Evolutionary conservation across 2,888 invertebrate genomes (phyloP), one percentile per base, ranked within the genome.

Genomic region (Trachelus tabidus): DNA sequence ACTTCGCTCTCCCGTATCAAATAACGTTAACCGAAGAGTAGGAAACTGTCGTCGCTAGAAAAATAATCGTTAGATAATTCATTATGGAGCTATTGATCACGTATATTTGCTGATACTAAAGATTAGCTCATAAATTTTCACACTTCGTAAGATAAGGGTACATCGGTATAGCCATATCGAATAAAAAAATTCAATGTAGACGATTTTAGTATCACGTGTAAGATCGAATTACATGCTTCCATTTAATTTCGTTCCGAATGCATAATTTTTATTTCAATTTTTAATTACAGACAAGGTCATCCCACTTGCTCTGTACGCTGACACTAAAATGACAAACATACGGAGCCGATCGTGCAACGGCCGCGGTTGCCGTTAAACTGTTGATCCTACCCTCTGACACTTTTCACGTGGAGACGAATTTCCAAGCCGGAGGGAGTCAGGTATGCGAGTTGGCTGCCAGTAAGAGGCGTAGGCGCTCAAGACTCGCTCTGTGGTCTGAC

Each of bases 321-420:
- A 9, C 23, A 23, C 56, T 23, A 56, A 56, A 56, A 56, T 56
- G 56, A 23, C 0, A 9, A 56, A 9, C 9, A 56, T 23, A 56
- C 56, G 56, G 3, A 56, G 9, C 9, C 56, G 56, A 1, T 23
- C 71, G 12, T 71, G 9, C 75, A 79, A 78, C 79, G 80, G 76
- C 80, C 80, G 75, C 83, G 82, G 82, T 80, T 79, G 80, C 76
- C 83, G 82, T 84, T 82, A 73, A 81, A 87, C 88, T 86, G 85
- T 77, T 73, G 76, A 76, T 76, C 75, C 81, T 81, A 82, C 82
- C 83, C 80, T 76, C 81, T 82, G 80, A 83, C 77, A 81, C 79
- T 83, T 86, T 86, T 87, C 86, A 85, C 87, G 83, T 83, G 84
- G 81, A 79, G 75, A 69, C 75, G 73, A 84, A 85, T 79, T 82